Base-by-base conservation (phyloP, 1,140 invertebrate species). In the Achroia grisella region DNA sequence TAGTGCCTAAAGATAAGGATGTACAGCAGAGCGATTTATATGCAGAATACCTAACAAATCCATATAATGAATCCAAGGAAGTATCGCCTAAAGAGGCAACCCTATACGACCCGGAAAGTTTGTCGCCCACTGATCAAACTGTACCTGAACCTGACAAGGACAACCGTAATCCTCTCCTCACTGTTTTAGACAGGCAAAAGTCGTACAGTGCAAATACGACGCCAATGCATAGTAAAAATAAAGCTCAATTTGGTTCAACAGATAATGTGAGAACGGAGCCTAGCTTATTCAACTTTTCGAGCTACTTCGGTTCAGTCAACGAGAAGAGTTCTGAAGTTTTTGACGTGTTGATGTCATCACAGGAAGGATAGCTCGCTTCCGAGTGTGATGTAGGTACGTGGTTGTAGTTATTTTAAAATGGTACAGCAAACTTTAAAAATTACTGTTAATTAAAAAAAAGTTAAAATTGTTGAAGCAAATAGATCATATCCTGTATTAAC, bases 291-390 rank as follows among this genome's bases (percentile, higher is more conserved):
- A 87, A 85, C 44, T 86, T 86, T 44, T 62, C 88, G 0, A 89
- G 87, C 63, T 91, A 90, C 57, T 91, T 91, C 58, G 86, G 83
- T 35, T 77, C 81, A 0, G 83, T 86, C 40, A 80, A 85, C 11
- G 81, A 79, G 15, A 77, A 66, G 13, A 89, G 89, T 8, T 89
- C 89, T 0, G 90, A 91, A 46, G 86, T 90, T 4, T 91, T 88
- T 53, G 88, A 86, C 31, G 62, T 59, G 0, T 30, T 82, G 8
- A 65, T 80, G 63, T 65, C 77, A 3, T 62, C 72, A 0, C 73
- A 79, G 14, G 77, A 85, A 10, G 81, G 79, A 76, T 85, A 85
- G 76, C 77, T 54, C 15, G 6, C 6, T 23, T 37, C 56, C 1
- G 70, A 76, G 9, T 30, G 46, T 5, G 59, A 74, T 39, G 17